Conservation (phyloP, 2,113 vertebrate species). For the Limnothrissa miodon region DNA sequence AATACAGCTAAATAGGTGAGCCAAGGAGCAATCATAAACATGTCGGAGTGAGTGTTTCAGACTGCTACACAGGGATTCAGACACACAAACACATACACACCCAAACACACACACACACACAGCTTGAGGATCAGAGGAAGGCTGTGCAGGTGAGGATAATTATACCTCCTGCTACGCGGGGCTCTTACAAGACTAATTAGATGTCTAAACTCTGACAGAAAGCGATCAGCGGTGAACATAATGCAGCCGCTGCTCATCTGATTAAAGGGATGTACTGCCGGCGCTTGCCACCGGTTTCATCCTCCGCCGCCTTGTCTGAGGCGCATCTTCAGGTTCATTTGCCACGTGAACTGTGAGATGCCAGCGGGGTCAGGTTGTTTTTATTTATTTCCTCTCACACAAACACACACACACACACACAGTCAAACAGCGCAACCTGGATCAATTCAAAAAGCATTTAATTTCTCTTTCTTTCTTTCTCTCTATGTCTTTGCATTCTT, state of each 20-base stretch:
- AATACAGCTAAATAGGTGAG: not conserved
- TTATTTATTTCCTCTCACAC: conserved; percentile 51
- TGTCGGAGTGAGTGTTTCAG: not conserved
- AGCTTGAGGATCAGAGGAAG: conserved; percentile 21
- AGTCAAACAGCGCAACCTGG: conserved; percentile 32
- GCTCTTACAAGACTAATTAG: conserved; percentile 35
- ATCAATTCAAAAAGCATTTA: not conserved
- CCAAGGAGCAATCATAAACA: not conserved
- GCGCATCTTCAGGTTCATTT: not conserved
- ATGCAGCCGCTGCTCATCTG: not conserved
- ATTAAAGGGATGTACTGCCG: not conserved
- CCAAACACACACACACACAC: conserved; percentile 9
- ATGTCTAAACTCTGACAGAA: conserved; percentile 23
- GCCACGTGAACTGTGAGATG: not conserved
- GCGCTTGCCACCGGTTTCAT: not conserved
- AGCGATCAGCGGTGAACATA: conserved; percentile 24
- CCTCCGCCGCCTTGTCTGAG: not conserved
- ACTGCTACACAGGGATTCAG: not conserved
- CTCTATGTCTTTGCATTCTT: not conserved
- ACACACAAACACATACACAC: conserved; percentile 15
- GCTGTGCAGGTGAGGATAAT: conserved; percentile 34
- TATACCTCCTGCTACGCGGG: conserved; percentile 20
- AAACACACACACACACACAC: conserved; percentile 27
- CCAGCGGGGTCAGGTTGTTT: not conserved
- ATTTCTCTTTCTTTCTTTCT: not conserved